Percentiles rank a stretch among this genome's conserved stretches.
Conservation (phyloP, 2,113 vertebrate species). For the Clinocottus analis region DNA sequence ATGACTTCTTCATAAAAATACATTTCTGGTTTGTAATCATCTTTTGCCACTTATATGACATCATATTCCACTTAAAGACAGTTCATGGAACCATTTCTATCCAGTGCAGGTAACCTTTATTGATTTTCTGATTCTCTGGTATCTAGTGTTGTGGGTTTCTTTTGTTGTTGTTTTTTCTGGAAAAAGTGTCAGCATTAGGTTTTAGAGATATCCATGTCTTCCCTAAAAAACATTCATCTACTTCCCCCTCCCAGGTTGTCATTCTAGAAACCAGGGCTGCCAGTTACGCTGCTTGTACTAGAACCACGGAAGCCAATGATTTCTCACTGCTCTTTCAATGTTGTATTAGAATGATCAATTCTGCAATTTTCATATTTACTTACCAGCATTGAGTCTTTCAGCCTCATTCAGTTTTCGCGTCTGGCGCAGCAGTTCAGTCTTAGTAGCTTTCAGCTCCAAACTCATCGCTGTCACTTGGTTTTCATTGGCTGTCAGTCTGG, state of each 20-base stretch:
- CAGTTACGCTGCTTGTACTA: constrained; percentile 23
- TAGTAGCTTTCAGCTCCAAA: too few relatives aligned
- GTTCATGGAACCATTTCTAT: too few relatives aligned
- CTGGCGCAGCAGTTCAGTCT: constrained; percentile 16
- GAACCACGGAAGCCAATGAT: constrained; percentile 28
- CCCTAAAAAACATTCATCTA: not conserved
- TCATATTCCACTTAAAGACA: not conserved
- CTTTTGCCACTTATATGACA: not conserved
- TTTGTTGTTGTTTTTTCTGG: too few relatives aligned
- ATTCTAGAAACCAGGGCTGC: constrained; percentile 23
- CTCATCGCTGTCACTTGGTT: constrained; percentile 55
- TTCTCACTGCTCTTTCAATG: constrained; percentile 21
- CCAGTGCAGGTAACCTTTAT: too few relatives aligned
- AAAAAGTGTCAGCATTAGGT: not conserved
- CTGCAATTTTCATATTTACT: constrained; percentile 37
- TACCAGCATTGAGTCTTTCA: constrained; percentile 30
- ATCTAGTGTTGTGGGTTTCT: constrained; percentile 12
- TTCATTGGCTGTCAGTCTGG: constrained; percentile 43
- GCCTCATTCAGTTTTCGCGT: constrained; percentile 15
- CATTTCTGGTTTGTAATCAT: too few relatives aligned
- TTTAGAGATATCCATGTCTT: not conserved
- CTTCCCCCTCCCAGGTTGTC: constrained; percentile 11
- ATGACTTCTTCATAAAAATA: too few relatives aligned
- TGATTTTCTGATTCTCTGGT: too few relatives aligned
- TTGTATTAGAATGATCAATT: constrained; percentile 20